A percentile compares a stretch with the other conserved stretches of the same genome.
These are phyloP conservation scores for Haliaeetus leucogaster DNA, from an alignment of 2,113 vertebrate species.

Conservation along the genomic window DNA sequence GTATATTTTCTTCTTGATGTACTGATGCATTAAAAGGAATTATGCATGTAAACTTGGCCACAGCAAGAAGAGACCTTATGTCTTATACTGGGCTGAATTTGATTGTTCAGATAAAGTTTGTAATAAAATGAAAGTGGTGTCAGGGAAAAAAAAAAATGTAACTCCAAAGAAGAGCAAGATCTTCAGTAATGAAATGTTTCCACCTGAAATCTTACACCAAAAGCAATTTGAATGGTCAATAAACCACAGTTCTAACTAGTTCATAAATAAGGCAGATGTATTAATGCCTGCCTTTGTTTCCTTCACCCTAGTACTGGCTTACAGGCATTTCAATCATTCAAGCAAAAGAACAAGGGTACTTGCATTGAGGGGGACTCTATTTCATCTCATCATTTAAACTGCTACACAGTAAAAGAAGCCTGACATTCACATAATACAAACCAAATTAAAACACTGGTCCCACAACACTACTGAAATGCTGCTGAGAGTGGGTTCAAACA, in stretches of 20 bases:
- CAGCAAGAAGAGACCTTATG: conserved; percentile 30
- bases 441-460: background rate
- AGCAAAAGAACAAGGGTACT: background rate
- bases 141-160: background rate
- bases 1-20: background rate
- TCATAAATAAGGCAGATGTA: background rate
- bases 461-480: background rate
- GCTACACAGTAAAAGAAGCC: background rate
- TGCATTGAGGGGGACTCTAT: background rate
- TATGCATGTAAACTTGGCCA: conserved; percentile 28
- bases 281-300: background rate
- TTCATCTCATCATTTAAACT: background rate
- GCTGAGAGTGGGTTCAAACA: background rate
- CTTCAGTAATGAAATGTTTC: background rate
- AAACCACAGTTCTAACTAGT: background rate
- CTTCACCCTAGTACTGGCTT: background rate
- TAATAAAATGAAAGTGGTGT: background rate
- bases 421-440: background rate
- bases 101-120: conserved; percentile 41
- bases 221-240: background rate
- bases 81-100: background rate
- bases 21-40: conserved; percentile 60
- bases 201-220: background rate
- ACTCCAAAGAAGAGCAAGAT: conserved; percentile 24
- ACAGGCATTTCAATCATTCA: background rate